Conservation (phyloP, 2,113 vertebrate genomes). For the Nyctibius bracteatus region DNA sequence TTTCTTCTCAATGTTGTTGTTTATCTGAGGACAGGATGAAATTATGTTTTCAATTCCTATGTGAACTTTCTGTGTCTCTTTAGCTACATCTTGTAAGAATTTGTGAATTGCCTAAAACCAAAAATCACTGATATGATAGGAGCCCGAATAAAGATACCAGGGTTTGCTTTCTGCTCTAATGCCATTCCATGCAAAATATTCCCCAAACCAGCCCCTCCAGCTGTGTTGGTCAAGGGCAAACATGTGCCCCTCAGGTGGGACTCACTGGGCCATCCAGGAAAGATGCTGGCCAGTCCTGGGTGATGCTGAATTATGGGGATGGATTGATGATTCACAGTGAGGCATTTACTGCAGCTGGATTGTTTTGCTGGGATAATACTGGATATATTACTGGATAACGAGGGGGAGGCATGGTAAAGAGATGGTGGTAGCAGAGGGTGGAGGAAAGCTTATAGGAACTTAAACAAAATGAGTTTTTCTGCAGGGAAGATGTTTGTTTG, state of each 20-base stretch:
- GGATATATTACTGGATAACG: accelerated
- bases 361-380: background rate
- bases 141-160: background rate
- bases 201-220: background rate
- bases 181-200: background rate
- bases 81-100: background rate
- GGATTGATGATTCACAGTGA: background rate
- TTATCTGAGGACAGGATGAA: background rate
- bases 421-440: background rate
- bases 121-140: no score
- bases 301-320: background rate
- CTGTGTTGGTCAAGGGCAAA: background rate
- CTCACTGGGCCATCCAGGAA: no score
- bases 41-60: background rate
- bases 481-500: background rate
- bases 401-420: no score
- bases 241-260: background rate
- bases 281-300: background rate
- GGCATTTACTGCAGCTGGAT: background rate
- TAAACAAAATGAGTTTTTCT: background rate
- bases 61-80: background rate
- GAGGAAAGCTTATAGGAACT: background rate
- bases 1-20: background rate
- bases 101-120: no score
- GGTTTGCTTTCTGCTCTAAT: background rate